phyloP scores from a whole-genome alignment of 2,113 vertebrate genomes.

The Catharus minimus region DNA sequence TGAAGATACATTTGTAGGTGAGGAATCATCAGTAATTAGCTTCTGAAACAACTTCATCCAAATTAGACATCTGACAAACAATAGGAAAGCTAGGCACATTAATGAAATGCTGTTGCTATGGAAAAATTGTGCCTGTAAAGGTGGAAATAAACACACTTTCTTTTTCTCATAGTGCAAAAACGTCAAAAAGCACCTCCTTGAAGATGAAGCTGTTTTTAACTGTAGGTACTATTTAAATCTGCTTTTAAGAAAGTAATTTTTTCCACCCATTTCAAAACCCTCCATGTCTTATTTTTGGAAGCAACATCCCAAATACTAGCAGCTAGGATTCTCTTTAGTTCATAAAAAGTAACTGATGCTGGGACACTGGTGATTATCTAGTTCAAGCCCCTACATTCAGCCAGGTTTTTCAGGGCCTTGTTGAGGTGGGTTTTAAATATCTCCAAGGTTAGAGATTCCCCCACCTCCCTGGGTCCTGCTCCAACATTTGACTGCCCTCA shows the following conservation, averaged over 20 bases:
- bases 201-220: neutral
- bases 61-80: slow-evolving; percentile 43
- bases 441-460: neutral
- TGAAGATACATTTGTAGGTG: neutral
- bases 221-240: neutral
- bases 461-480: neutral
- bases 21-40: neutral
- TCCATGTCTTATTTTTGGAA: neutral
- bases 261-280: neutral
- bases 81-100: neutral
- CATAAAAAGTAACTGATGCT: neutral
- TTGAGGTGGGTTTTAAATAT: neutral
- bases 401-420: neutral
- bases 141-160: neutral
- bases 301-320: neutral
- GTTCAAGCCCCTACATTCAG: neutral
- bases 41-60: slow-evolving; percentile 33
- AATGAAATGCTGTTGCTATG: slow-evolving; percentile 37
- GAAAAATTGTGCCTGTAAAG: neutral
- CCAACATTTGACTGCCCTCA: neutral
- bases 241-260: neutral
- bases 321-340: neutral
- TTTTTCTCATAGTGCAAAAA: neutral
- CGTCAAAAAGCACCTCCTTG: neutral
- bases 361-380: fast-evolving